phyloP scores from a whole-genome alignment of 2,888 invertebrate genomes.

The Parnassius smintheus region DNA sequence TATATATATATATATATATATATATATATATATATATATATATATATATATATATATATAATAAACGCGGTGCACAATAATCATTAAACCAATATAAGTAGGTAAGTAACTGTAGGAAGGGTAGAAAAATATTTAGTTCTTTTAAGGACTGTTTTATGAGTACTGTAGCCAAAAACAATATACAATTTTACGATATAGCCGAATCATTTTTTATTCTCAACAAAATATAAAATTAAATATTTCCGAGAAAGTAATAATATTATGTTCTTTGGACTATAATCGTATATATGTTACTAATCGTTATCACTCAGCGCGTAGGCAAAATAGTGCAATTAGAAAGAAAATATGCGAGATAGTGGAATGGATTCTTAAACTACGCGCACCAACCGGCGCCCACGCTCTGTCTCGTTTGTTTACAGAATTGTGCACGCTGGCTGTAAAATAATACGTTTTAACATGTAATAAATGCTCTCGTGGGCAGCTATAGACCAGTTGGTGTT shows the following conservation, averaged over 20 bases:
- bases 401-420: constrained; percentile 69
- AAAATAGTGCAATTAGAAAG: constrained; percentile 28
- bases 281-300: constrained; percentile 3
- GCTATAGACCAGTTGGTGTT: constrained; percentile 53
- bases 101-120: too few species aligned
- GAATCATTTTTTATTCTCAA: background rate
- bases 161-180: constrained; percentile 7
- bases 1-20: too few species aligned
- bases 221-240: background rate
- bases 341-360: constrained; percentile 48
- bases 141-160: constrained; percentile 17
- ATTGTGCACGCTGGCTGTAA: constrained; percentile 57
- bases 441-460: constrained; percentile 48
- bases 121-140: constrained; percentile 33
- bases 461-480: constrained; percentile 49
- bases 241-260: background rate
- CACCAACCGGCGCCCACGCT: constrained; percentile 48
- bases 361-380: constrained; percentile 60
- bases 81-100: too few species aligned
- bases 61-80: too few species aligned
- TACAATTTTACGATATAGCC: background rate
- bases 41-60: too few species aligned
- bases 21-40: too few species aligned
- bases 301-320: constrained; percentile 2
- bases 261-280: constrained; percentile 2